A percentile compares a stretch with the other conserved stretches of the same genome.
phyloP scores from a whole-genome alignment of 2,113 vertebrate genomes.

The Psettodes erumei region DNA sequence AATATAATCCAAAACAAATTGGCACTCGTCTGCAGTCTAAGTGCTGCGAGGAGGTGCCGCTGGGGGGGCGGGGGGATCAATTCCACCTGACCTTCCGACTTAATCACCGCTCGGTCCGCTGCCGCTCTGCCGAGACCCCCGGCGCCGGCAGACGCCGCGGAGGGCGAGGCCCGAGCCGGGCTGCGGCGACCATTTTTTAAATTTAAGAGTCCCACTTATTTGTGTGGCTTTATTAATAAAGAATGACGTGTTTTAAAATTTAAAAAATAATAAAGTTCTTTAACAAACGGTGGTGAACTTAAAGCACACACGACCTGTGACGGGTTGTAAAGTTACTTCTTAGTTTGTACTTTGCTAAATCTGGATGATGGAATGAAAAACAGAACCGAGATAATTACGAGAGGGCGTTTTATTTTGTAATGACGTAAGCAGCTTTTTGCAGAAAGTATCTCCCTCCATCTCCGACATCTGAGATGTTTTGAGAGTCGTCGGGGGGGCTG shows the following conservation, averaged over 20 bases:
- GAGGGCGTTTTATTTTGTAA: too few relatives aligned
- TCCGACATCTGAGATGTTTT: too few relatives aligned
- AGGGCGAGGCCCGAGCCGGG: constrained; percentile 27
- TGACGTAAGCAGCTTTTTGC: too few relatives aligned
- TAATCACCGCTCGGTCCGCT: constrained; percentile 76
- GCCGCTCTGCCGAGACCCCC: constrained; percentile 66
- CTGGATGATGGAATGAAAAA: too few relatives aligned
- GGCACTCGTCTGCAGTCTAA: constrained; percentile 60
- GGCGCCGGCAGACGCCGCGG: constrained; percentile 50
- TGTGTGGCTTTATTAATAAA: not conserved
- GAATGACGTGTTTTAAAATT: not conserved
- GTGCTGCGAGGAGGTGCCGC: constrained; percentile 60
- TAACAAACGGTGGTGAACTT: too few relatives aligned
- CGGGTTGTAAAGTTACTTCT: too few relatives aligned
- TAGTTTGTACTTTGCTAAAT: too few relatives aligned
- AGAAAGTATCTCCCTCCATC: too few relatives aligned
- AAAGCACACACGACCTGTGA: too few relatives aligned
- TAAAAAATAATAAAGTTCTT: too few relatives aligned
- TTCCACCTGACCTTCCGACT: constrained; percentile 84
- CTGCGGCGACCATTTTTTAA: constrained; percentile 40
- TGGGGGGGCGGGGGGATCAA: constrained; percentile 79
- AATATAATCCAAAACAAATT: constrained; percentile 78
- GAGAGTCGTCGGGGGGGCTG: too few relatives aligned
- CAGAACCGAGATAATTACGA: too few relatives aligned
- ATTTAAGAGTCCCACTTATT: not conserved